Conservation (phyloP, 2,888 invertebrate genomes). For the Cryptocephalus moraei region DNA sequence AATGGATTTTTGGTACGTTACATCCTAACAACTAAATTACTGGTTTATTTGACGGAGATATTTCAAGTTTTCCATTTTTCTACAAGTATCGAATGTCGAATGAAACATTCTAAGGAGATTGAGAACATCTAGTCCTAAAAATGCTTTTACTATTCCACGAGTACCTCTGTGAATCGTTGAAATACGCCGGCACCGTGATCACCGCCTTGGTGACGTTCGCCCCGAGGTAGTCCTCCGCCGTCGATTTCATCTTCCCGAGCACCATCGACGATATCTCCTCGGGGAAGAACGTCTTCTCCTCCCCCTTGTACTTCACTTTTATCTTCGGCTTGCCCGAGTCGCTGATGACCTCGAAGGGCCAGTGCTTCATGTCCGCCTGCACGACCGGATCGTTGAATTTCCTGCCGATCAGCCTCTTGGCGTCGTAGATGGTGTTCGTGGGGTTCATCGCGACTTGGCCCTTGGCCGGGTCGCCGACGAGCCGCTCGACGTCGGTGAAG, state of each 20-base stretch:
- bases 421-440: constrained; percentile 61
- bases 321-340: constrained; percentile 39
- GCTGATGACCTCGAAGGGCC: constrained; percentile 51
- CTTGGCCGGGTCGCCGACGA: constrained; percentile 79
- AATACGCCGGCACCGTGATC: constrained; percentile 52
- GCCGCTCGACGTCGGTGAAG: constrained; percentile 72
- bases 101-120: too few species aligned
- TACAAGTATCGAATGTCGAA: too few species aligned
- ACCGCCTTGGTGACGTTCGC: constrained; percentile 41
- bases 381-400: constrained; percentile 52
- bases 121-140: too few species aligned
- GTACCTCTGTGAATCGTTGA: constrained; percentile 51
- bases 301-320: constrained; percentile 35
- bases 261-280: constrained; percentile 50
- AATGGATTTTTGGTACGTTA: too few species aligned
- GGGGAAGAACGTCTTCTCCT: constrained; percentile 38
- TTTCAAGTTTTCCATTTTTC: too few species aligned
- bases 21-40: too few species aligned
- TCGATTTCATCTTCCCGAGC: constrained; percentile 48
- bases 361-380: constrained; percentile 53
- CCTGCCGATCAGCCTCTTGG: constrained; percentile 63
- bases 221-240: constrained; percentile 39
- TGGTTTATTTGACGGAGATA: too few species aligned
- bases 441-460: constrained; percentile 54
- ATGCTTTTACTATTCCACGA: too few species aligned